Percentiles rank a stretch among this genome's conserved stretches.
phyloP scores from a whole-genome alignment of 2,113 vertebrate genomes.

The Antennarius striatus region DNA sequence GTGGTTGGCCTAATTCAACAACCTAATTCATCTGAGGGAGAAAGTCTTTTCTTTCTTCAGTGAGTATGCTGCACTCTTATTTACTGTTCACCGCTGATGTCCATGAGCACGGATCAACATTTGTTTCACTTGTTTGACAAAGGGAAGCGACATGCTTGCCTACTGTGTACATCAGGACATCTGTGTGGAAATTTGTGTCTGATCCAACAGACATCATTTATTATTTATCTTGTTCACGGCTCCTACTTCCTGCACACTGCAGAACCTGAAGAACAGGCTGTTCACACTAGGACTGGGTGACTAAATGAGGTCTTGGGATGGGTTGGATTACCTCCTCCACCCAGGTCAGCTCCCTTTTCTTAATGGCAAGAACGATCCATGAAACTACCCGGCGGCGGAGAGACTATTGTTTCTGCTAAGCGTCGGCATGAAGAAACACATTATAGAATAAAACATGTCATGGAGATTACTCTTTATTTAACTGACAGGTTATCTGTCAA shows the following conservation, averaged over 20 bases:
- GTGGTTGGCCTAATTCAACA: neutral
- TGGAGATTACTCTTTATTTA: too few species aligned
- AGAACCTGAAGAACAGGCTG: slow-evolving; percentile 55
- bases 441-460: too few species aligned
- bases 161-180: neutral
- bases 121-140: slow-evolving; percentile 10
- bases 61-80: slow-evolving; percentile 26
- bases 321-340: slow-evolving; percentile 60
- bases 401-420: slow-evolving; percentile 8
- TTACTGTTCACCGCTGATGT: slow-evolving; percentile 45
- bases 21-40: neutral
- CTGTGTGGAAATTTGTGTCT: slow-evolving; percentile 38
- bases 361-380: slow-evolving; percentile 27
- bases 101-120: neutral
- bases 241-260: slow-evolving; percentile 33
- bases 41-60: neutral
- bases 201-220: slow-evolving; percentile 46
- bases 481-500: too few species aligned
- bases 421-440: too few species aligned
- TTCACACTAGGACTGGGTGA: slow-evolving; percentile 57
- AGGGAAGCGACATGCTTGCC: slow-evolving; percentile 1
- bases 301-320: slow-evolving; percentile 50
- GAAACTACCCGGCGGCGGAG: slow-evolving; percentile 28
- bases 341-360: slow-evolving; percentile 39
- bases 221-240: slow-evolving; percentile 51